Percentiles rank a stretch among this genome's conserved stretches.
Conservation (phyloP, 1,140 invertebrate genomes). For the Marisa cornuarietis region DNA sequence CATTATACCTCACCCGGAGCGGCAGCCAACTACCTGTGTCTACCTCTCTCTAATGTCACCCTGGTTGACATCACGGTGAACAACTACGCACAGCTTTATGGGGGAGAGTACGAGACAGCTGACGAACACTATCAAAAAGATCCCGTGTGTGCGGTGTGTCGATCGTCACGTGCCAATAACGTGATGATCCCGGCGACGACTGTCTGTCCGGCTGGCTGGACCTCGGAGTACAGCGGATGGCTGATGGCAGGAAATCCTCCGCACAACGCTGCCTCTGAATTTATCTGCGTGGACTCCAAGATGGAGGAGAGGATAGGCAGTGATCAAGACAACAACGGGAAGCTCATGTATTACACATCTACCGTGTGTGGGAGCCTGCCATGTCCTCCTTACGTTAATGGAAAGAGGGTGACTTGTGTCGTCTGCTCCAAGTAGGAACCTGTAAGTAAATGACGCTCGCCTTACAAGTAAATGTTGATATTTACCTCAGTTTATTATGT, state of each 20-base stretch:
- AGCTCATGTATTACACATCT: constrained; percentile 34
- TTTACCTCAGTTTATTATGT: no score
- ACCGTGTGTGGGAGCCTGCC: constrained; percentile 27
- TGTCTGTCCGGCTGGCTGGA: constrained; percentile 39
- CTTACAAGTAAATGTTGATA: no score
- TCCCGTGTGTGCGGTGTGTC: background rate
- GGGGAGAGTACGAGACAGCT: background rate
- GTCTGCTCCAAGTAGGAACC: constrained; percentile 32
- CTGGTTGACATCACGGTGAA: background rate
- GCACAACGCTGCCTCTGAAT: constrained; percentile 23
- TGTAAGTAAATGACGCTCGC: no score
- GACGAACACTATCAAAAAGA: background rate
- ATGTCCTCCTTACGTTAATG: constrained; percentile 31
- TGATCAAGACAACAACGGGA: constrained; percentile 27
- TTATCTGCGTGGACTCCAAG: constrained; percentile 39
- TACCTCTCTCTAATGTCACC: background rate
- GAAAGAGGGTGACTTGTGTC: constrained; percentile 31
- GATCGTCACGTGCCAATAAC: background rate
- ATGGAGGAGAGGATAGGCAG: constrained; percentile 31
- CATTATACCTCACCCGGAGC: background rate
- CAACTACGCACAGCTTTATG: background rate
- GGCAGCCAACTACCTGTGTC: background rate
- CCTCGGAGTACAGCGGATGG: constrained; percentile 33
- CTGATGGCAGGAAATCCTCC: constrained; percentile 20
- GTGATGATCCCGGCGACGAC: constrained; percentile 45